Percentiles rank a stretch among this genome's conserved stretches.
Evolutionary conservation across 1,140 invertebrate species (phyloP).

Genomic region (Chironomus tepperi): DNA sequence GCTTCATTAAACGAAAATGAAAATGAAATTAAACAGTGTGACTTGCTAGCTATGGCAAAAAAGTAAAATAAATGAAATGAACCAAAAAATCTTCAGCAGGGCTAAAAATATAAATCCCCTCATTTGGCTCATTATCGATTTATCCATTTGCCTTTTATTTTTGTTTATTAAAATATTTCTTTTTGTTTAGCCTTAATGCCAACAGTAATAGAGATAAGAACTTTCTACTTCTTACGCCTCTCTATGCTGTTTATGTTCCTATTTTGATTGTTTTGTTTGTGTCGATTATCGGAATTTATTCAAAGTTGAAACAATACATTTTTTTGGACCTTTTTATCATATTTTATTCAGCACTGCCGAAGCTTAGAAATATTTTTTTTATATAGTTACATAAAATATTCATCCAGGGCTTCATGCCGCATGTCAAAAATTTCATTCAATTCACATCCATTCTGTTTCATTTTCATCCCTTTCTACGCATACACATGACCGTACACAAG

Average conservation of each 20-base stretch:
- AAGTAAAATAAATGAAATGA: too few relatives aligned
- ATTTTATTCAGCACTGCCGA: background rate
- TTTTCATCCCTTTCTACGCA: slow-evolving; percentile 11
- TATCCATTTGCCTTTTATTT: background rate
- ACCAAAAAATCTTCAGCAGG: too few relatives aligned
- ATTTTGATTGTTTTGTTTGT: background rate
- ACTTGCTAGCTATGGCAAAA: too few relatives aligned
- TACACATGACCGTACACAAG: background rate
- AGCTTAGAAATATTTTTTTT: background rate
- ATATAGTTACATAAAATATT: slow-evolving; percentile 15
- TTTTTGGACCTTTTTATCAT: slow-evolving; percentile 17
- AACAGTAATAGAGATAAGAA: background rate
- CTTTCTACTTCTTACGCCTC: background rate
- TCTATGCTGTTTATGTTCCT: too few relatives aligned
- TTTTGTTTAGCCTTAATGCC: background rate
- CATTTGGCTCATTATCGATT: background rate
- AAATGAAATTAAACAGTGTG: background rate
- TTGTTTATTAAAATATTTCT: background rate
- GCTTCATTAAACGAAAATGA: slow-evolving; percentile 2
- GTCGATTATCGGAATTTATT: background rate
- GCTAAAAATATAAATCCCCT: background rate
- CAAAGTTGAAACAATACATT: background rate
- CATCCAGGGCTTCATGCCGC: background rate
- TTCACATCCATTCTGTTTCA: background rate
- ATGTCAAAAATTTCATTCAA: background rate